Conservation (phyloP, 2,888 invertebrate genomes). For the Eristalis intricaria region DNA sequence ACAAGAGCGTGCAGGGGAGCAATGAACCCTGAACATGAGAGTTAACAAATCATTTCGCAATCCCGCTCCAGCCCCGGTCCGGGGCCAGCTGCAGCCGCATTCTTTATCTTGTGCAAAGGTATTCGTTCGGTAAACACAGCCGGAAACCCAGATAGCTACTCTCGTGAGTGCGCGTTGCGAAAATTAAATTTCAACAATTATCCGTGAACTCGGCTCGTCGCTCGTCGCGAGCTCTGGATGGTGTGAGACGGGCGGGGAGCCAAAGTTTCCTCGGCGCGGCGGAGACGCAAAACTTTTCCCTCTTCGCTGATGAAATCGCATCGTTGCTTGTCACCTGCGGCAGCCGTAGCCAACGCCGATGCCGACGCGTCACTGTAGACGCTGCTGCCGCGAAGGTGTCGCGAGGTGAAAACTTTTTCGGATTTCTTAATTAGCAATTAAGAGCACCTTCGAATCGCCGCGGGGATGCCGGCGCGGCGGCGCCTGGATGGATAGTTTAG, state of each 20-base stretch:
- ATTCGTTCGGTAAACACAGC: constrained; percentile 44
- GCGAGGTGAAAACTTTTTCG: constrained; percentile 54
- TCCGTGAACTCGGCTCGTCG: constrained; percentile 16
- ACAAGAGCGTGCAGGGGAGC: background rate
- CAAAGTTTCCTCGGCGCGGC: constrained; percentile 2
- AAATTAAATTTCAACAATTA: constrained; percentile 64
- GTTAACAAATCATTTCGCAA: constrained; percentile 54
- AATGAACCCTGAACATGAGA: constrained; percentile 50
- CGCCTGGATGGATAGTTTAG: background rate
- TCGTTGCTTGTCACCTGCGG: background rate
- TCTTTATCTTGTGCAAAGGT: constrained; percentile 28
- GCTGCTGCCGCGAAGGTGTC: constrained; percentile 33
- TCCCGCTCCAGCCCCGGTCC: background rate
- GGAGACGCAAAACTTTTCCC: background rate
- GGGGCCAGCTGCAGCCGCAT: constrained; percentile 23
- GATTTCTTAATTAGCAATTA: constrained; percentile 70
- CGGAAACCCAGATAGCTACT: constrained; percentile 39
- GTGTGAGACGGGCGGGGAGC: background rate
- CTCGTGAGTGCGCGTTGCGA: constrained; percentile 32
- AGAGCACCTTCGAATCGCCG: background rate
- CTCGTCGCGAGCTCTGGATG: background rate
- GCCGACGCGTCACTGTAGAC: constrained; percentile 16
- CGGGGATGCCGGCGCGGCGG: background rate
- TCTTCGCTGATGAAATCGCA: background rate
- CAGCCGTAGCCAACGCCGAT: no score